Evolutionary conservation across 1,140 invertebrate species (phyloP), one percentile per base, ranked within the genome.

Genomic region (Sycophaga agraensis): DNA sequence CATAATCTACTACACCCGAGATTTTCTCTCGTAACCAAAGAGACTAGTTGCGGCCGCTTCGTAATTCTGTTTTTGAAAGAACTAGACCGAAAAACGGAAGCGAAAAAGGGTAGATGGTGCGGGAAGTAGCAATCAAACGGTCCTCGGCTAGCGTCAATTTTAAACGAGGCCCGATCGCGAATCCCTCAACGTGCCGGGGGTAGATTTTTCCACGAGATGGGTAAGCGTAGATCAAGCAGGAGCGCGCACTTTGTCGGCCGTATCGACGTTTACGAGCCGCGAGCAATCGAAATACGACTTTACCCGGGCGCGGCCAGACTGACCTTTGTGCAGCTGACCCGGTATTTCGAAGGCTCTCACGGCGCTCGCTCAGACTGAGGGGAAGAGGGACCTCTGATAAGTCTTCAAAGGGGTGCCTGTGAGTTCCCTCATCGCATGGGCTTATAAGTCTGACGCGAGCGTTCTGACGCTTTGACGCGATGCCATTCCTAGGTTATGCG

Each of bases 171-270:
- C 40, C 26, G 53, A 55, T 55, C 34, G 45, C 34, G 12, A 21
- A 58, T 49, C 34, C 34, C 12, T 40, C 45, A 39, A 39, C 48
- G 35, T 49, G n/a, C n/a, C n/a, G n/a, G 22, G 26, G 28, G 59
- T 51, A 63, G 65, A 69, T 69, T 68, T 68, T 68, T 68, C 62
- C 31, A 24, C 35, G 40, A 58, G 63, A 68, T 67, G 57, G n/a
- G 62, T 46, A 62, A 59, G 45, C 62, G 54, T 67, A 70, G 64
- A 70, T 70, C 68, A 68, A 63, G 43, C 39, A 31, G 45, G 43
- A 51, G 57, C 53, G 53, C 56, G 37, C 65, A 70, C 66, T 70
- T 70, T 70, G 66, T 70, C 55, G 54, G 53, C 49, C 39, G 63
- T 59, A 66, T 61, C 63, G 62, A 60, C 57, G 46, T 64, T 54